Base-by-base conservation (phyloP, 2,888 invertebrate species). In the Epiblema foenella region DNA sequence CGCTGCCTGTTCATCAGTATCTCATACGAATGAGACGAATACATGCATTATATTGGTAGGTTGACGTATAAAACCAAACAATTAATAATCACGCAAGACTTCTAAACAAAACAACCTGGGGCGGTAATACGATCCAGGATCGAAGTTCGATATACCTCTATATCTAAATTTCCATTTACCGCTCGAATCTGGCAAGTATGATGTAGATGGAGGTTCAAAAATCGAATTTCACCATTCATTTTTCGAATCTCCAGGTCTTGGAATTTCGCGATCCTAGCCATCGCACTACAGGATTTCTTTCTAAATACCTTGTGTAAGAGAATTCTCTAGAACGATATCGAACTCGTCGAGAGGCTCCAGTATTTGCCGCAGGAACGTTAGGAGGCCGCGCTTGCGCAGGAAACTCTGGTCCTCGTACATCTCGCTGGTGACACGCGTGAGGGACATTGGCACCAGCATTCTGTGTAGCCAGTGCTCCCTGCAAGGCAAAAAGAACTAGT, bases 341-440 rank as follows among this genome's bases (percentile, higher is more conserved):
- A 98, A 96, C 85, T 98, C 98, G 83, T 97, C 97, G 52, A 99
- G 94, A 17, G 98, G 97, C 83, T 98, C 96, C 58, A 99, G 94
- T 84, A 98, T 98, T 91, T 98, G 98, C 76, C 97, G 95, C 72
- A 99, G 95, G 92, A 98, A 98, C 77, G 97, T 97, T 73, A 98
- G 95, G 51, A 98, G 94, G 68, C 96, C 96, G 67, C 97, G 95
- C 82, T 98, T 97, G 69, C 99, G 95, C 73, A 99, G 94, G 89
- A 99, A 99, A 67, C 99, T 98, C 79, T 96, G 96, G 84, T 99
- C 99, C 85, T 99, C 99, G 85, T 98, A 99, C 98, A 99, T 98
- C 84, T 98, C 98, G 9, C 94, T 88, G 0, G 99, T 98, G 7
- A 98, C 97, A 74, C 98, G 97, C 18, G 98, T 97, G 81, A 96